Evolutionary conservation across 2,888 invertebrate genomes (phyloP).

Genomic region (Phaonia tiefii): DNA sequence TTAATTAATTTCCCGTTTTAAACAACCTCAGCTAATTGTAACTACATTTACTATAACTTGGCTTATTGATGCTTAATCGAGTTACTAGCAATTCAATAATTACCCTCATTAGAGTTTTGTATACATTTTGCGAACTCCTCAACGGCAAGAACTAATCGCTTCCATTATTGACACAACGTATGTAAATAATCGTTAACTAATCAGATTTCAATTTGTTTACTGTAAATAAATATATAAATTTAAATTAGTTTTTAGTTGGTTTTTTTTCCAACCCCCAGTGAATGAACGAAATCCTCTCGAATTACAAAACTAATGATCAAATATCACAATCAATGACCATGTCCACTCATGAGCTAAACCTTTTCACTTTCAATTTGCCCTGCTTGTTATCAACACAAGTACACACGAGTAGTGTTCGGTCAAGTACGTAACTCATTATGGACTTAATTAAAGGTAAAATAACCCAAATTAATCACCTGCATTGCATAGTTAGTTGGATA

Average conservation of each 20-base stretch:
- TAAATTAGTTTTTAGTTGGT: slow-evolving; percentile 60
- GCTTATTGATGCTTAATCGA: neutral
- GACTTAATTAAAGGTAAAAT: slow-evolving; percentile 66
- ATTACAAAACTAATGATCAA: slow-evolving; percentile 46
- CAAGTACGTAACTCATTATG: slow-evolving; percentile 55
- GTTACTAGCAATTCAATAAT: slow-evolving; percentile 16
- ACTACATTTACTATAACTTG: too few species aligned
- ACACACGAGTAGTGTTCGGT: too few species aligned
- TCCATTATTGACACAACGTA: slow-evolving; percentile 7
- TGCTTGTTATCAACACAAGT: too few species aligned
- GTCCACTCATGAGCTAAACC: neutral
- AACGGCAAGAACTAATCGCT: neutral
- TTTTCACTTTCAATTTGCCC: neutral
- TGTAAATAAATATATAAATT: slow-evolving; percentile 39
- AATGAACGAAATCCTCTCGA: slow-evolving; percentile 51
- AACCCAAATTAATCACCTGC: slow-evolving; percentile 64
- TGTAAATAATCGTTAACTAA: slow-evolving; percentile 32
- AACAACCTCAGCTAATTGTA: too few species aligned
- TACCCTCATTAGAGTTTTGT: neutral
- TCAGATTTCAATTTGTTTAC: slow-evolving; percentile 37
- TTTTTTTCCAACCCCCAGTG: too few species aligned
- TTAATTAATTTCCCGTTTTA: too few species aligned
- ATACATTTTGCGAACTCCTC: neutral
- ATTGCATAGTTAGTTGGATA: slow-evolving; percentile 10
- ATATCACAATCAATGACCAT: slow-evolving; percentile 54